Conservation (phyloP, 2,113 vertebrate species). For the Atherinomorus stipes region DNA sequence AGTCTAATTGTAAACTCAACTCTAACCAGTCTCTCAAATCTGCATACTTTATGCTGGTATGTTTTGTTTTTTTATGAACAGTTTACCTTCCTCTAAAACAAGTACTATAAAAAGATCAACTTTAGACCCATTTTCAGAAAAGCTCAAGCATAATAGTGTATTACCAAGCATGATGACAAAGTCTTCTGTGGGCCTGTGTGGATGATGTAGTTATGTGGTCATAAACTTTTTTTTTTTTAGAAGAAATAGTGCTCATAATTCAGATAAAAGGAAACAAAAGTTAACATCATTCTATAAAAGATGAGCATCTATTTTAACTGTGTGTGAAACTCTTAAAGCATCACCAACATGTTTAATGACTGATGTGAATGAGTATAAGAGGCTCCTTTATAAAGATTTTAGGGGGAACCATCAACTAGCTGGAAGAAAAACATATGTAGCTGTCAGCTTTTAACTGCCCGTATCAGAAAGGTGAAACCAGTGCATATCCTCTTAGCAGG, state of each 20-base stretch:
- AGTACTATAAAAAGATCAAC: too few relatives aligned
- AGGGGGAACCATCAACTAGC: background rate
- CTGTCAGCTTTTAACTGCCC: constrained; percentile 25
- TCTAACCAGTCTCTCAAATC: too few relatives aligned
- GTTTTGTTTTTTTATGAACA: too few relatives aligned
- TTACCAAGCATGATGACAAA: too few relatives aligned
- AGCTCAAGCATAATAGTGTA: too few relatives aligned
- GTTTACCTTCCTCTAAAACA: too few relatives aligned
- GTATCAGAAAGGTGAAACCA: constrained; percentile 35
- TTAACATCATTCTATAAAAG: background rate
- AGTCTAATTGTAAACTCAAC: too few relatives aligned
- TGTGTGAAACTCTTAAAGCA: background rate
- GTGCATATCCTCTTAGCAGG: constrained; percentile 20
- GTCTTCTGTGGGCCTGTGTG: too few relatives aligned
- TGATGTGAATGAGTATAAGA: background rate
- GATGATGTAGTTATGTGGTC: too few relatives aligned
- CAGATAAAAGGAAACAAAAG: background rate
- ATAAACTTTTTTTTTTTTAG: too few relatives aligned
- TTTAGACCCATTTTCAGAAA: too few relatives aligned
- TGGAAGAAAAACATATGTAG: background rate
- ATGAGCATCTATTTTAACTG: background rate
- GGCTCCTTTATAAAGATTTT: constrained; percentile 13
- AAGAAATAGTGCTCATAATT: background rate
- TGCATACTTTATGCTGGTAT: too few relatives aligned
- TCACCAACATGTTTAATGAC: background rate